Conservation (phyloP, 2,113 vertebrate genomes). For the Dromas ardeola region DNA sequence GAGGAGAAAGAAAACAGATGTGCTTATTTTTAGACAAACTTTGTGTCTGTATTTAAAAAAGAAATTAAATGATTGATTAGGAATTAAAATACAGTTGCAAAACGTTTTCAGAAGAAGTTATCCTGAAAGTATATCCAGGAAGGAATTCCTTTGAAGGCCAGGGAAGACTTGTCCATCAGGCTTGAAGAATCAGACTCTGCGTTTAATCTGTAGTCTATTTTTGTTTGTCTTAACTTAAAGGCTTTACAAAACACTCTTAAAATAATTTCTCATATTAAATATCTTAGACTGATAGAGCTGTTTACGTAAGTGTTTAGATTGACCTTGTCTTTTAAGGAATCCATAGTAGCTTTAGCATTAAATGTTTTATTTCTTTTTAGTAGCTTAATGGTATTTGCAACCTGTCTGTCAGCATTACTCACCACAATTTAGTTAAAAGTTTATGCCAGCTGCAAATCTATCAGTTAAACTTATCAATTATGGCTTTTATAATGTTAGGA, state of each 20-base stretch:
- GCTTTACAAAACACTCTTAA: slow-evolving; percentile 5
- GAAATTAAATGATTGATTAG: background rate
- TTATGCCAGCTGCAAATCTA: background rate
- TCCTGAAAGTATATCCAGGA: background rate
- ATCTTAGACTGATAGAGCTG: background rate
- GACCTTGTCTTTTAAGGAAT: background rate
- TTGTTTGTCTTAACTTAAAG: background rate
- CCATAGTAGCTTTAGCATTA: background rate
- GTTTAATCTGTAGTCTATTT: background rate
- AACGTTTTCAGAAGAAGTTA: background rate
- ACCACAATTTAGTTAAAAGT: background rate
- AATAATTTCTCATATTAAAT: background rate
- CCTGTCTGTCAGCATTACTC: background rate
- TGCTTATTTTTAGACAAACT: background rate
- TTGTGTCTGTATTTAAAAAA: background rate
- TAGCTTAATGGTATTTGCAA: background rate
- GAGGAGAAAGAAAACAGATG: background rate
- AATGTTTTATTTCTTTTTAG: background rate
- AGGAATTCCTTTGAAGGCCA: background rate
- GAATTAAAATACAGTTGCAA: background rate
- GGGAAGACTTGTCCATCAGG: background rate
- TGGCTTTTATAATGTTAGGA: background rate
- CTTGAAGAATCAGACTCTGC: background rate
- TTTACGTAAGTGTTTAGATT: background rate
- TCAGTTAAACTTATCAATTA: background rate